Percentiles rank a stretch among this genome's conserved stretches.
Evolutionary conservation across 2,888 invertebrate species (phyloP).

Genomic region (Drosophila peninsularis): DNA sequence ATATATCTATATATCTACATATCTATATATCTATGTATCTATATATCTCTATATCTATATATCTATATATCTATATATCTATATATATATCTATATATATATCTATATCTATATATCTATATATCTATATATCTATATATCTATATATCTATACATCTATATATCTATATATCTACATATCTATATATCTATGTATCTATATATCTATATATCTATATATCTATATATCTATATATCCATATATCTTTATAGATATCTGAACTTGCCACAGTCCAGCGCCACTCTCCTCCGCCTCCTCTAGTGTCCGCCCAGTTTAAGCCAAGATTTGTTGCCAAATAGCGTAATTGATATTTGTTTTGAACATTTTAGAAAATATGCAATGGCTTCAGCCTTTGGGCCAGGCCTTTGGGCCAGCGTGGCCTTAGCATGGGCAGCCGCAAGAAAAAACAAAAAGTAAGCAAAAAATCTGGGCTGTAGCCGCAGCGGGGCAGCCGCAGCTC

Average conservation of each 20-base stretch:
- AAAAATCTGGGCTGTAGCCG: slow-evolving; percentile 7
- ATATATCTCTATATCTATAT: neutral
- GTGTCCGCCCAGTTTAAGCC: no score
- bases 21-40: no score
- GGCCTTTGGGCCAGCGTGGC: neutral
- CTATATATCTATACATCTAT: neutral
- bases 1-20: no score
- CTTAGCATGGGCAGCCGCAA: slow-evolving; percentile 2
- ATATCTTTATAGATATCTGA: no score
- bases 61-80: neutral
- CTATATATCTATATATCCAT: no score
- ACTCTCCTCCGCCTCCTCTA: no score
- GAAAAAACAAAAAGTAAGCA: neutral
- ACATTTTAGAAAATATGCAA: neutral
- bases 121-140: neutral
- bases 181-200: neutral
- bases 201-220: neutral
- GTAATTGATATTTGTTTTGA: slow-evolving; percentile 13
- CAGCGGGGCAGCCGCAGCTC: slow-evolving; percentile 20
- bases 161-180: neutral
- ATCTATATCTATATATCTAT: no score
- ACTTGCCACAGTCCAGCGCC: neutral
- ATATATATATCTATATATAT: no score
- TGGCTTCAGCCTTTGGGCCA: neutral
- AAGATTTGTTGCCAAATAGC: slow-evolving; percentile 3